Base-by-base conservation (phyloP, 2,113 vertebrate species). In the Helogale parvula region DNA sequence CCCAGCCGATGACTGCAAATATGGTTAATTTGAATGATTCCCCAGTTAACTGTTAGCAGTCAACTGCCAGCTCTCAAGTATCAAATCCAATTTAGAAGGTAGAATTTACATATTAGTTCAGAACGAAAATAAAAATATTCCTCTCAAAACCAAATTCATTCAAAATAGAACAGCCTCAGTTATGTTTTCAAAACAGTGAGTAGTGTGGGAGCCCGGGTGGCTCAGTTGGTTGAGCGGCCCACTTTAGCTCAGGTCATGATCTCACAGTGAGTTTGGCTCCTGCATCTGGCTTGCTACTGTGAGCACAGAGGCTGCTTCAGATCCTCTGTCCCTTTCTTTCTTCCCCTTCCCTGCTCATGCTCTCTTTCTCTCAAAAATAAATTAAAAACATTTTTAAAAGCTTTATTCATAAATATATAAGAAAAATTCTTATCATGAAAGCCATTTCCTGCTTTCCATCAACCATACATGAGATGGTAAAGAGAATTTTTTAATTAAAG, bases 401-500 rank as follows among this genome's bases (percentile, higher is more conserved):
- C 14, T 91, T 65, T 93, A 85, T 76, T 96, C 74, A 72, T 19
- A 79, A 25, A 77, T 69, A 19, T 54, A 45, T 50, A 87, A 80
- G 52, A 17, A 90, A 90, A 96, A 93, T 54, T 76, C 12, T 88
- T 83, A n/a, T 7, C 82, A 69, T 50, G 65, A 93, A 95, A 93
- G 25, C 72, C 2, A 65, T 76, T 88, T 92, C 69, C 85, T 52
- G 29, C 31, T 7, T 96, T 81, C 65, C 47, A 94, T 84, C 17
- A 89, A 57, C 29, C 45, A 82, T 63, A 72, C 8, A 50, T 35
- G 17, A 27, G 8, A 63, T 74, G 5, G 38, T 14, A 96, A 92
- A 83, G 15, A 90, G 52, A 71, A 93, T 16, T 86, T 92, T 45
- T 94, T 92, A 80, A 93, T 88, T 88, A 82, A 90, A 82, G 35